Base-by-base conservation (phyloP, 2,113 vertebrate genomes). In the Trogon melanurus region DNA sequence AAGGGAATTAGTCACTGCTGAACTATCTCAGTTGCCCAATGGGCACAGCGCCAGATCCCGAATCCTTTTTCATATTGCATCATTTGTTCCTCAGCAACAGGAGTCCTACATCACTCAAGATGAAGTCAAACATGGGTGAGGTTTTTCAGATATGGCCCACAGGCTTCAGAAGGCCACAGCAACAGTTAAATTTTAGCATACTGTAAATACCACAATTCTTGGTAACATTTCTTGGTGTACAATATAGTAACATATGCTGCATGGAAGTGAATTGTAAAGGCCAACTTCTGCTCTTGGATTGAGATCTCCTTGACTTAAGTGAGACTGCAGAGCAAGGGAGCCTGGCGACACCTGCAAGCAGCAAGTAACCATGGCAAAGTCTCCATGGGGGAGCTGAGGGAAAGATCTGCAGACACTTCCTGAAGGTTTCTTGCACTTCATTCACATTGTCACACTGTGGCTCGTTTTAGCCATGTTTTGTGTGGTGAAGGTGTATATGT, bases 221-320 rank as follows among this genome's bases (percentile, higher is more conserved):
- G 13, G 88, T 76, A 93, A 74, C 81, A 88, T 82, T 94, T 96
- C 89, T 90, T 93, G 93, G 75, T 96, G 92, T 97, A 96, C 91
- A 96, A 18, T 93, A 34, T 60, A 95, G 95, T 94, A 96, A 66
- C 95, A 97, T 96, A 96, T 97, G 96, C 81, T 95, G 30, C 86
- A 96, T 91, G 91, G 96, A 93, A 96, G 93, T 92, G 93, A 95
- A 88, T 96, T 1, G 73, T 91, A 97, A 94, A 96, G 94, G 92
- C 96, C 96, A 97, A 97, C 96, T 96, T 97, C 96, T 97, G 96
- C 95, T 95, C 96, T 96, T 96, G 94, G 95, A 96, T 90, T 95
- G 85, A 91, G 56, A 90, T 96, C 91, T 93, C 91, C 92, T 71
- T 94, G 95, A 95, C 94, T 96, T 87, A 67, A 93, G 50, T 38